These are phyloP conservation scores for Leiothrix lutea DNA, from an alignment of 2,113 vertebrate genomes.

Conservation along the genomic window DNA sequence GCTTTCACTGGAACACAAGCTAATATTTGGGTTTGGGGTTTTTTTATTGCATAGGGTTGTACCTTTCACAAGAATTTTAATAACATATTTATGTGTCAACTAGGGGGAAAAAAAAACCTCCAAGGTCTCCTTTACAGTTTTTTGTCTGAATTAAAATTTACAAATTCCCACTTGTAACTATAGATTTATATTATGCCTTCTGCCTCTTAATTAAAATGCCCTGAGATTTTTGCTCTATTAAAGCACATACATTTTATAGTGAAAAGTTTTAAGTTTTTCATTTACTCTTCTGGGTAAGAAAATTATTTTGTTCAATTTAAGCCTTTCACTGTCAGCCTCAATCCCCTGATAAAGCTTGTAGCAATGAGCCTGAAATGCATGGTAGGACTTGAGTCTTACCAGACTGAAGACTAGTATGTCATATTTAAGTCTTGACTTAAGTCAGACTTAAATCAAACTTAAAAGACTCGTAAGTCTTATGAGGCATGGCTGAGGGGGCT, in stretches of 20 bases:
- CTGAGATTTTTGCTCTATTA: not conserved
- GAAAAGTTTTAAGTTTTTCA: not conserved
- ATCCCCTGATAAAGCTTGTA: not conserved
- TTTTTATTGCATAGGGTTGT: not conserved
- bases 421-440: not conserved
- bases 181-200: not conserved
- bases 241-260: not conserved
- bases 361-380: not conserved
- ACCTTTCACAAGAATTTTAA: not conserved
- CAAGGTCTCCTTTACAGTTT: not conserved
- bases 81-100: not conserved
- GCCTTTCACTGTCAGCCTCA: not conserved
- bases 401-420: not conserved
- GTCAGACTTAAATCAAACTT: not conserved
- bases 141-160: not conserved
- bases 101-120: accelerated
- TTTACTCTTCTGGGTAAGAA: not conserved
- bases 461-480: not conserved
- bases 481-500: not conserved
- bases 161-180: not conserved
- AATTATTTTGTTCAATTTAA: not conserved
- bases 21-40: not conserved
- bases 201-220: not conserved
- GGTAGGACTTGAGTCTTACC: not conserved
- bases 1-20: not conserved